Conservation (phyloP, 2,797 vertebrate genomes). For the Pelochelys cantorii region DNA sequence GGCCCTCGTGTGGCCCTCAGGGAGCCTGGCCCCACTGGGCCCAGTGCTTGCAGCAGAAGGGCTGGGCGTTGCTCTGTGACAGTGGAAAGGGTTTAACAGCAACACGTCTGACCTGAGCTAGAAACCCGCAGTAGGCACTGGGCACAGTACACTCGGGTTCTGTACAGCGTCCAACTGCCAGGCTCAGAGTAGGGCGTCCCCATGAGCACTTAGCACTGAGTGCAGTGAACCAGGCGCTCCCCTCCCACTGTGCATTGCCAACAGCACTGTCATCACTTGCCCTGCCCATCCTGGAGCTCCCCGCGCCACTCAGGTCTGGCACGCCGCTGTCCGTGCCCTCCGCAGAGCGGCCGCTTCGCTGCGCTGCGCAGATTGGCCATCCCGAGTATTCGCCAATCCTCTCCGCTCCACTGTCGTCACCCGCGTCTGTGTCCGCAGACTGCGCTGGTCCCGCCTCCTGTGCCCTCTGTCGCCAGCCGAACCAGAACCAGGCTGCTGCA, state of each 20-base stretch:
- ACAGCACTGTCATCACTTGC: neutral
- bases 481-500: neutral
- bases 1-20: fast-evolving
- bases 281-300: neutral
- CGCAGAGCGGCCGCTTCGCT: no score
- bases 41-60: neutral
- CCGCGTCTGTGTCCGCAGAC: neutral
- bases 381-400: neutral
- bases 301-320: neutral
- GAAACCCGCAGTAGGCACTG: neutral
- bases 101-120: neutral
- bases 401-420: neutral
- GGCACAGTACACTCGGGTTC: neutral
- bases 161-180: neutral
- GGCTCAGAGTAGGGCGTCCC: neutral
- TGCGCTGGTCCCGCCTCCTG: neutral
- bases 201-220: neutral
- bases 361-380: no score
- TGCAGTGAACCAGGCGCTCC: neutral
- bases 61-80: neutral
- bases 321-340: neutral
- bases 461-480: no score
- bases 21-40: neutral
- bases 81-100: neutral
- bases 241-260: neutral